Evolutionary conservation across 2,113 vertebrate species (phyloP).

Genomic region (Emberiza fucata): DNA sequence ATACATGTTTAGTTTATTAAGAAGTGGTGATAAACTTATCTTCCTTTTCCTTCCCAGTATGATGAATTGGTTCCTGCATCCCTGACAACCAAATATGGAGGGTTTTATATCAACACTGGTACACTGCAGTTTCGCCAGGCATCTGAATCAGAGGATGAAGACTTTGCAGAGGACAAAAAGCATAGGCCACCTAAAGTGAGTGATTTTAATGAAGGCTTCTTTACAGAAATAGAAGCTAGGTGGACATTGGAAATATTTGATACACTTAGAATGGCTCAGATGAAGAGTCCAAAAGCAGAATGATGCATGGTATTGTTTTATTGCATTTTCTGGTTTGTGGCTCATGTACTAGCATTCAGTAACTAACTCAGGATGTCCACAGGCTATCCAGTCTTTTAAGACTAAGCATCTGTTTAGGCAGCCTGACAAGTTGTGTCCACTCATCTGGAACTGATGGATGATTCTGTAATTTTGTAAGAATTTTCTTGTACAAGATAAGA

Average conservation of each 20-base stretch:
- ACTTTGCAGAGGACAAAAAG: constrained; percentile 73
- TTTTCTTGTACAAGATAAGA: background rate
- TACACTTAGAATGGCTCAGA: background rate
- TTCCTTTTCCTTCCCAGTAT: constrained; percentile 70
- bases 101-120: constrained; percentile 98
- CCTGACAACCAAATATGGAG: constrained; percentile 94
- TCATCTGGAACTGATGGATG: background rate
- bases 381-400: background rate
- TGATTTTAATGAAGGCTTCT: background rate
- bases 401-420: background rate
- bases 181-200: constrained; percentile 87
- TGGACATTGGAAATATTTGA: background rate
- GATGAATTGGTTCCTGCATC: constrained; percentile 97
- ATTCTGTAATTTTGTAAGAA: background rate
- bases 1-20: background rate
- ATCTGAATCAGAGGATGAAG: constrained; percentile 93
- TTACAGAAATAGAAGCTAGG: background rate
- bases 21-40: background rate
- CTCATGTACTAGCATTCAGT: background rate
- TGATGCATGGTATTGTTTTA: background rate
- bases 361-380: background rate
- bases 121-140: constrained; percentile 95
- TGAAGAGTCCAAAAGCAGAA: background rate
- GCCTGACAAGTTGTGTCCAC: background rate
- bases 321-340: background rate